Evolutionary conservation across 2,888 invertebrate genomes (phyloP), one percentile per base, ranked within the genome.

Genomic region (Tiliacea aurago): DNA sequence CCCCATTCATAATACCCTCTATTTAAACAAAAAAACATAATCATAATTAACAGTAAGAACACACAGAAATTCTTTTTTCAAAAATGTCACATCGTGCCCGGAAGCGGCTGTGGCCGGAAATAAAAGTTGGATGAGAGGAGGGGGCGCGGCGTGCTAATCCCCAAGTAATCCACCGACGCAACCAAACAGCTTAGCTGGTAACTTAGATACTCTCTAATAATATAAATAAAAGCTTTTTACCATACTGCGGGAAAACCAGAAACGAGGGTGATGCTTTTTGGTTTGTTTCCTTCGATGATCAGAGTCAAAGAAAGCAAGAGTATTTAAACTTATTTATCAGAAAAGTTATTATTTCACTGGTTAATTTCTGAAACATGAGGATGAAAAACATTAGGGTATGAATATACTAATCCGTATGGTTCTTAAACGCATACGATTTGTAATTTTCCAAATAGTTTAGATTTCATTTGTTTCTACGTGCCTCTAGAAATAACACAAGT

Each of bases 91-190:
- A 11, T 73, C 62, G 59, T 73, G 55, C 23, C 73, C 77, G 78
- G 84, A 75, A 72, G 58, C 41, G 63, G 58, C 59, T 67, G 65
- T 45, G 58, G 28, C 58, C 80, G 83, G 84, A 83, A 81, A 84
- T 83, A 86, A 86, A 86, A 83, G 83, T 84, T 77, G 79, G 55
- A 51, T n/a, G 68, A 41, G 11, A 15, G 5, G 15, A 49, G 64
- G 51, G 58, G 74, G 43, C 37, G n/a, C 47, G 51, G 41, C 5
- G 63, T 69, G 74, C 56, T 82, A 84, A 85, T 82, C 78, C 73
- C 61, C 63, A 67, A 76, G 81, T 79, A 81, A 85, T 74, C 71
- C 81, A 73, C 49, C 23, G 68, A 72, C 72, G 67, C 53, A 23
- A 61, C 70, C 41, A 63, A 51, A 73, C 70, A 69, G 62, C 70